Evolutionary conservation across 2,113 vertebrate genomes (phyloP).

Genomic region (Amphiprion percula): DNA sequence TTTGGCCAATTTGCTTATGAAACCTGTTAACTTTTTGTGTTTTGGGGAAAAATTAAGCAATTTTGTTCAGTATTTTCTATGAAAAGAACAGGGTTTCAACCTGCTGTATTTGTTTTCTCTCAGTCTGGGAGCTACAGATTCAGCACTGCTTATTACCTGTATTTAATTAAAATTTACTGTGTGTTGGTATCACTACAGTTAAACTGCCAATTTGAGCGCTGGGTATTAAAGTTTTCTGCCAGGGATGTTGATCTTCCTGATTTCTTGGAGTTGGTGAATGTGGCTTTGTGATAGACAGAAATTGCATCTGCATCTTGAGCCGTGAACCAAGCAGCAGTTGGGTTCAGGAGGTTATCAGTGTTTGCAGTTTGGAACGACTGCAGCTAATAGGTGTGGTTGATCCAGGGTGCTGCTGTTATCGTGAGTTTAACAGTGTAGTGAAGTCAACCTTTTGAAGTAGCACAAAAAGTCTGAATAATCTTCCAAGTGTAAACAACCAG

Average conservation of each 20-base stretch:
- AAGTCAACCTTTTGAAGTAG: neutral
- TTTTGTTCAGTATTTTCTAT: slow-evolving; percentile 8
- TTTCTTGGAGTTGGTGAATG: neutral
- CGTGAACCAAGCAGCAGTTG: neutral
- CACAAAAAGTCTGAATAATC: neutral
- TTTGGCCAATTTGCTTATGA: neutral
- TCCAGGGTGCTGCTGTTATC: slow-evolving; percentile 2
- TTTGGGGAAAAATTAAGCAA: neutral
- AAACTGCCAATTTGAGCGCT: neutral
- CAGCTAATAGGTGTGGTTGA: slow-evolving; percentile 23
- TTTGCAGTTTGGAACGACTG: neutral
- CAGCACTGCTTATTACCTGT: neutral
- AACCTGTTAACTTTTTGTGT: neutral
- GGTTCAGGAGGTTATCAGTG: slow-evolving; percentile 16
- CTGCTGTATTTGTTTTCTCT: slow-evolving; percentile 1
- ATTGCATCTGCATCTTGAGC: neutral
- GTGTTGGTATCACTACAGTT: neutral
- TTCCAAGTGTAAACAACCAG: too few relatives aligned
- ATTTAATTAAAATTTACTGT: slow-evolving; percentile 10
- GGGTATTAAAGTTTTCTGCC: neutral
- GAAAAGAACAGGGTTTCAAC: neutral
- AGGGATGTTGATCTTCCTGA: neutral
- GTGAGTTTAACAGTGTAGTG: neutral
- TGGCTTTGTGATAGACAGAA: neutral
- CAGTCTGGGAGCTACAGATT: slow-evolving; percentile 1